Conservation (phyloP, 2,888 invertebrate genomes). For the Drosophila neotestacea region DNA sequence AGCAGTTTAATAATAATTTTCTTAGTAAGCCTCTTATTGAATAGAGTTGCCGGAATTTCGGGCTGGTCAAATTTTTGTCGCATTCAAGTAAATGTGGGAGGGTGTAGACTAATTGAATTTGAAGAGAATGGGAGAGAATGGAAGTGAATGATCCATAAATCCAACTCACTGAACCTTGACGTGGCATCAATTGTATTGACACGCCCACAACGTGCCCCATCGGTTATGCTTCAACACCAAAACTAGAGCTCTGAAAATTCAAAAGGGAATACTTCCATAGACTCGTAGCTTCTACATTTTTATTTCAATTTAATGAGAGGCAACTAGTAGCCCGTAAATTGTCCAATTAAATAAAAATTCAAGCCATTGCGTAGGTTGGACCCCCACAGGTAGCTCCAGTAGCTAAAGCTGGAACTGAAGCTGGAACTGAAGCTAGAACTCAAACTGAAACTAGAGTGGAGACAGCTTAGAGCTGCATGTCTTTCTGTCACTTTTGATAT, state of each 20-base stretch:
- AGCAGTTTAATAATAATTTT: slow-evolving; percentile 72
- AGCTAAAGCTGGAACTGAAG: slow-evolving; percentile 9
- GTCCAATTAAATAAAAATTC: slow-evolving; percentile 66
- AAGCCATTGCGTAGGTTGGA: slow-evolving; percentile 59
- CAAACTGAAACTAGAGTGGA: background rate
- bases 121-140: background rate
- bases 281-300: slow-evolving; percentile 34
- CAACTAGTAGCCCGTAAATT: slow-evolving; percentile 59
- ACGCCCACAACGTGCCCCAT: slow-evolving; percentile 52
- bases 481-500: slow-evolving; percentile 64
- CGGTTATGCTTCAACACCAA: slow-evolving; percentile 64
- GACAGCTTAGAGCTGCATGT: slow-evolving; percentile 48
- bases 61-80: slow-evolving; percentile 35
- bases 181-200: slow-evolving; percentile 47
- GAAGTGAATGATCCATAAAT: slow-evolving; percentile 43
- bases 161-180: slow-evolving; percentile 47
- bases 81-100: slow-evolving; percentile 25
- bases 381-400: slow-evolving; percentile 53
- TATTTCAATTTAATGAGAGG: slow-evolving; percentile 56
- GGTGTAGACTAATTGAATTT: slow-evolving; percentile 62
- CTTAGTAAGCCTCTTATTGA: slow-evolving; percentile 63
- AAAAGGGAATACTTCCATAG: background rate
- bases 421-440: background rate
- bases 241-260: slow-evolving; percentile 40
- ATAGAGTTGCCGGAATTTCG: slow-evolving; percentile 30